phyloP scores from a whole-genome alignment of 2,113 vertebrate species.

The Mustelus asterias region DNA sequence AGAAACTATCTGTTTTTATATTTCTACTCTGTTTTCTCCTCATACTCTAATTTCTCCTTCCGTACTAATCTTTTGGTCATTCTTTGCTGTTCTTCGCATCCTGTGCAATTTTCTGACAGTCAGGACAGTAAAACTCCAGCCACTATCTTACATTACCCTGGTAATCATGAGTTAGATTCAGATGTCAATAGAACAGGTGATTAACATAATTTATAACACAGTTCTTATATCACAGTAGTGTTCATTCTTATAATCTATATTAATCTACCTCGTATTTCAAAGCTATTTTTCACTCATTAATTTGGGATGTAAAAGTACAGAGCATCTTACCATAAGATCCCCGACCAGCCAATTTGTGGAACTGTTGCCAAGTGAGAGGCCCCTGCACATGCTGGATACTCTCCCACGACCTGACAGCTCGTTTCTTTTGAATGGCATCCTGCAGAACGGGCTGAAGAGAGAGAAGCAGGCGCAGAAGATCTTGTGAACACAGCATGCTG shows the following conservation, averaged over 20 bases:
- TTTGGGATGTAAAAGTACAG: background rate
- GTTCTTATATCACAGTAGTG: background rate
- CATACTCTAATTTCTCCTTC: no score
- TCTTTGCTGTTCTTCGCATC: no score
- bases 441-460: constrained; percentile 93
- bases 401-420: constrained; percentile 88
- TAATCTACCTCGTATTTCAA: background rate
- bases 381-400: constrained; percentile 67
- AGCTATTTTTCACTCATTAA: background rate
- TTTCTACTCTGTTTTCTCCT: no score
- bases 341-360: constrained; percentile 98
- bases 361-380: constrained; percentile 97
- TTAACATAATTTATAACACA: background rate
- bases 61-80: no score
- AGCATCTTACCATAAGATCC: constrained; percentile 83
- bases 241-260: background rate
- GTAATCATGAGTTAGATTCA: background rate
- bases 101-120: no score
- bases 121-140: no score
- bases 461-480: constrained; percentile 88
- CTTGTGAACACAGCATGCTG: constrained; percentile 92
- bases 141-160: background rate
- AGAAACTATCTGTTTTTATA: no score
- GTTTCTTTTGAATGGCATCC: constrained; percentile 95
- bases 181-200: background rate